Conservation (phyloP, 30 jellyfish, hydroid and myxozoan species). For the Catostylus mosaicus region DNA sequence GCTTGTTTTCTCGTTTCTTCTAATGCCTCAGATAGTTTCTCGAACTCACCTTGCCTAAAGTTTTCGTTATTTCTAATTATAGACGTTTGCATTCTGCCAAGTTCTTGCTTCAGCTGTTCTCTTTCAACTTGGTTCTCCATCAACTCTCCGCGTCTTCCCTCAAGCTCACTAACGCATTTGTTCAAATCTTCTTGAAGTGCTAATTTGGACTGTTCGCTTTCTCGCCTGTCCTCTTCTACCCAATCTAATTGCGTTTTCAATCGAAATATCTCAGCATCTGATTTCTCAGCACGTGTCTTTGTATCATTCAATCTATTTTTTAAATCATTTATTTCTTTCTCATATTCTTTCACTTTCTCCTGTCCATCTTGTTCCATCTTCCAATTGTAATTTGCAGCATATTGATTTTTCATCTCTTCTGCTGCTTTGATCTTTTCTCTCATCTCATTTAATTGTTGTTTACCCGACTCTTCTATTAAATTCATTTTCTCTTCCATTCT, state of each 20-base stretch:
- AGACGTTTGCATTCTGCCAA: not conserved
- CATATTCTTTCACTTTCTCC: slow-evolving; percentile 20
- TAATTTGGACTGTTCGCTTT: slow-evolving; percentile 24
- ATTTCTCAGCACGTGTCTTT: slow-evolving; percentile 19
- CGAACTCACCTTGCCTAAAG: slow-evolving; percentile 12
- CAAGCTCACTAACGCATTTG: slow-evolving; percentile 52
- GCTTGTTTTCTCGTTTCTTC: slow-evolving; percentile 38
- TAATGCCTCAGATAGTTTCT: slow-evolving; percentile 32
- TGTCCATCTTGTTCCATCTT: slow-evolving; percentile 21
- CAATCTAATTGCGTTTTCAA: slow-evolving; percentile 55
- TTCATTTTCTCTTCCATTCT: slow-evolving; percentile 29
- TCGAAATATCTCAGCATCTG: slow-evolving; percentile 51
- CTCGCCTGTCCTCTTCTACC: slow-evolving; percentile 56
- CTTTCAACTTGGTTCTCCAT: slow-evolving; percentile 41
- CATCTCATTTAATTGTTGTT: slow-evolving; percentile 34
- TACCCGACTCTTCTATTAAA: slow-evolving; percentile 36
- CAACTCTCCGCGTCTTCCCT: slow-evolving; percentile 11
- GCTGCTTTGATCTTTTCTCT: slow-evolving; percentile 40
- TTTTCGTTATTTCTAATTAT: slow-evolving; percentile 5
- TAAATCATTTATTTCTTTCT: slow-evolving; percentile 4
- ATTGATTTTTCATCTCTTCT: slow-evolving; percentile 45
- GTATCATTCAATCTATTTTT: slow-evolving; percentile 18
- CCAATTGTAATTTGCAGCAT: slow-evolving; percentile 53
- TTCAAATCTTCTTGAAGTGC: slow-evolving; percentile 59
- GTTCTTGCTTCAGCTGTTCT: slow-evolving; percentile 51